Evolutionary conservation across 37 sponge, comb jelly and placozoan genomes (phyloP).

Genomic region (Hexactinellida sp.): DNA sequence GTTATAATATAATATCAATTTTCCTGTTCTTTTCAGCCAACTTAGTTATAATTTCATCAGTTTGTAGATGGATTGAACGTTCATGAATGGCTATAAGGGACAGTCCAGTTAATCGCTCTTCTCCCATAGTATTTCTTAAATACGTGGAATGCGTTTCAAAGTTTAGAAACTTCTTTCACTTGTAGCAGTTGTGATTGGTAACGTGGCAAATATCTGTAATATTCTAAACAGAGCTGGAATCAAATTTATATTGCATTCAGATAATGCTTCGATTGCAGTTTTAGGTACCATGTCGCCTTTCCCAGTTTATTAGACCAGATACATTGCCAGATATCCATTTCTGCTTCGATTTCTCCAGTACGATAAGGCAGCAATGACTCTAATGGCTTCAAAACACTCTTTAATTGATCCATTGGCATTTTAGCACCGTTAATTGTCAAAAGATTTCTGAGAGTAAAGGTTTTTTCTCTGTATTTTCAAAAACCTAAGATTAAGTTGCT

Average conservation of each 20-base stretch:
- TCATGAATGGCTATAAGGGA: neutral
- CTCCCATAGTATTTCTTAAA: constrained; percentile 11
- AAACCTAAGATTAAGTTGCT: neutral
- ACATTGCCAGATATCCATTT: neutral
- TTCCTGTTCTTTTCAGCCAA: neutral
- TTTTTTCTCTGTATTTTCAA: neutral
- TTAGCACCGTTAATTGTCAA: neutral
- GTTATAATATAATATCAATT: neutral
- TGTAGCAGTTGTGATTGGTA: constrained; percentile 3
- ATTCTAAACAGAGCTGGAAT: neutral
- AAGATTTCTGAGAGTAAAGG: neutral
- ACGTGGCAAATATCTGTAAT: neutral
- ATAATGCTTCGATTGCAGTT: constrained; percentile 7
- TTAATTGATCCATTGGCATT: neutral
- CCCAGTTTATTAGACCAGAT: neutral
- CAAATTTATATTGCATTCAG: neutral
- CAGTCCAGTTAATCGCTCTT: constrained; percentile 4
- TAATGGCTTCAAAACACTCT: neutral
- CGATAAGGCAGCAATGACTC: neutral
- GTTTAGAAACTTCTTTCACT: constrained; percentile 8
- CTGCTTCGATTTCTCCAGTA: neutral
- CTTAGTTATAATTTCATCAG: neutral
- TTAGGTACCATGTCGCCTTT: neutral
- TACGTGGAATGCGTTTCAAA: neutral
- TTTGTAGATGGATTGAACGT: neutral